These are phyloP conservation scores for Isichthys henryi DNA, from an alignment of 2,113 vertebrate species.

Conservation along the genomic window DNA sequence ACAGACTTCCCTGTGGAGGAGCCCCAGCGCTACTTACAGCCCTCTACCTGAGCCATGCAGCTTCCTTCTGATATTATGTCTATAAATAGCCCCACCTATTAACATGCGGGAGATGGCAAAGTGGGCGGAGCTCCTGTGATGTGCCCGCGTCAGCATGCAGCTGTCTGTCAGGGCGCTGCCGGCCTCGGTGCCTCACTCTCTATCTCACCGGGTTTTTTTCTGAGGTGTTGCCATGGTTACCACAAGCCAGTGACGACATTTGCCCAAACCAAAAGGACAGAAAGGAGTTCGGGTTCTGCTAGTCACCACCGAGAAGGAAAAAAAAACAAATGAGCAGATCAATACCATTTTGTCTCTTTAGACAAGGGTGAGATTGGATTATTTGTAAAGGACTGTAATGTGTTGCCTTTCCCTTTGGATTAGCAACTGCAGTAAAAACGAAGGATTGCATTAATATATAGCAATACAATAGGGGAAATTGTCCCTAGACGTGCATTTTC, in stretches of 20 bases:
- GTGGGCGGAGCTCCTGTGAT: not conserved
- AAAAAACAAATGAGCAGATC: not conserved
- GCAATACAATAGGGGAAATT: not conserved
- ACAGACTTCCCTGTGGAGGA: not conserved
- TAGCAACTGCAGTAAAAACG: not conserved
- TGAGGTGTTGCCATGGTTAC: conserved; percentile 42
- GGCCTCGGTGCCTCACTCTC: not conserved
- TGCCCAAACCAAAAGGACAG: conserved; percentile 18
- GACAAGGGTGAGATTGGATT: not conserved
- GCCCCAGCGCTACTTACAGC: not conserved
- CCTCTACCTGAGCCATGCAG: not conserved
- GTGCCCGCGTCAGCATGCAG: not conserved
- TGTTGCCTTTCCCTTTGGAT: not conserved
- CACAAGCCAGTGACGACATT: conserved; percentile 30
- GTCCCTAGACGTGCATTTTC: not conserved
- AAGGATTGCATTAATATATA: not conserved
- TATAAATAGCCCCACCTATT: conserved; percentile 1
- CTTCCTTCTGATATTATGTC: not conserved
- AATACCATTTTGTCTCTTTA: not conserved
- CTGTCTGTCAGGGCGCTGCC: not conserved
- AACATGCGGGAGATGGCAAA: not conserved
- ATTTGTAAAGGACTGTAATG: not conserved
- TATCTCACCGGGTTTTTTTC: conserved; percentile 18
- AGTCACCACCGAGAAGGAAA: not conserved
- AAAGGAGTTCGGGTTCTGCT: conserved; percentile 7